Conservation (phyloP, 2,888 invertebrate species). For the Rotaria sp. region DNA sequence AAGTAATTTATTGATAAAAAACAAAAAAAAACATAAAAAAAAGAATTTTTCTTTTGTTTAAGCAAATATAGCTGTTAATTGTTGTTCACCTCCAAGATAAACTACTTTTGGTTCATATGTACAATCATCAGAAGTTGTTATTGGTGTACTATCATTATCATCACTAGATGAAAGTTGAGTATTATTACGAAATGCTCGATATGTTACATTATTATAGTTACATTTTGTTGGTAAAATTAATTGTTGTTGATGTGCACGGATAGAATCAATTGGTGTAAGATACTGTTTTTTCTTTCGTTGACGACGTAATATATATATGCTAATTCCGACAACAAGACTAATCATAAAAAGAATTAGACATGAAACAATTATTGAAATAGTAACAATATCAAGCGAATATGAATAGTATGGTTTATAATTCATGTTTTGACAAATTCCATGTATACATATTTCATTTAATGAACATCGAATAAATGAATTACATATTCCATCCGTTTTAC, state of each 20-base stretch:
- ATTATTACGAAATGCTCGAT: background rate
- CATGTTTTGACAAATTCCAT: background rate
- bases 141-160: background rate
- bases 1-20: background rate
- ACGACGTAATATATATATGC: background rate
- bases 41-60: background rate
- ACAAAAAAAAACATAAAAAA: background rate
- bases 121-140: background rate
- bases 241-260: background rate
- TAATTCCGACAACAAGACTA: background rate
- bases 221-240: background rate
- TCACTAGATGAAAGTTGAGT: background rate
- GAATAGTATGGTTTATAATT: background rate
- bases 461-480: background rate
- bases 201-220: background rate
- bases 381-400: background rate
- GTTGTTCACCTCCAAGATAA: conserved; percentile 1
- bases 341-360: background rate
- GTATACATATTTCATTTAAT: background rate
- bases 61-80: conserved; percentile 21
- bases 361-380: background rate
- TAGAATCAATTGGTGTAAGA: background rate
- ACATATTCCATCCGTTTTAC: background rate
- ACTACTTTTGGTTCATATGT: conserved; percentile 1
- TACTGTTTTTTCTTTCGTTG: background rate